Percentiles rank a stretch among this genome's conserved stretches.
These are phyloP conservation scores for Aldabrachelys gigantea DNA, from an alignment of 2,113 vertebrate species.

Conservation along the genomic window DNA sequence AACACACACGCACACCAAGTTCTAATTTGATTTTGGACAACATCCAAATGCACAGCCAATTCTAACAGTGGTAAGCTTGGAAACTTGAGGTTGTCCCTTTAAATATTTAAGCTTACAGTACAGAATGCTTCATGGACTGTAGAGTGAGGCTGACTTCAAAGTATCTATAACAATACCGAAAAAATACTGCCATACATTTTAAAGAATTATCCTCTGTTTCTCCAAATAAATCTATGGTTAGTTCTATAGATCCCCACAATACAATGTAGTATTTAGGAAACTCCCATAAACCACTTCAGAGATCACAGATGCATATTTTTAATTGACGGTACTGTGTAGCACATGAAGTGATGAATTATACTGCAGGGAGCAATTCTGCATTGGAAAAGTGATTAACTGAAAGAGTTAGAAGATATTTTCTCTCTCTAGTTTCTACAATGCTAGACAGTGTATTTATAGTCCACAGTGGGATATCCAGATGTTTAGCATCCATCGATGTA, in stretches of 20 bases:
- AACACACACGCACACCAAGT: not conserved
- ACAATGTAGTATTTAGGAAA: not conserved
- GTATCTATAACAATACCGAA: rapidly evolving
- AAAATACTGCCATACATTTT: not conserved
- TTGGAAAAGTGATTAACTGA: rapidly evolving
- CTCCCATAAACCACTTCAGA: not conserved
- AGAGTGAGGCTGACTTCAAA: rapidly evolving
- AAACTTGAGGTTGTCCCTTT: rapidly evolving
- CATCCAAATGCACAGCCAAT: rapidly evolving
- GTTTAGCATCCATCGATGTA: rapidly evolving
- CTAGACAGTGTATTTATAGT: not conserved
- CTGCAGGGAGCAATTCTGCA: rapidly evolving
- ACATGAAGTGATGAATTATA: rapidly evolving
- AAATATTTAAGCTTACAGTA: not conserved
- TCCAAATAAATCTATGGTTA: not conserved
- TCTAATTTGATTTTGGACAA: rapidly evolving
- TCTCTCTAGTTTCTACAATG: not conserved
- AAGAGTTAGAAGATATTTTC: rapidly evolving
- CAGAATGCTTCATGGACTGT: rapidly evolving
- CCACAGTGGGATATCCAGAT: rapidly evolving
- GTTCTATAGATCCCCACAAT: not conserved
- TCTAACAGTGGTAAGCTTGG: rapidly evolving
- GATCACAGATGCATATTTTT: not conserved
- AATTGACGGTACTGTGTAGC: not conserved
- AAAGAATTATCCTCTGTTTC: not conserved